phyloP scores from a whole-genome alignment of 1,140 invertebrate species.

The Neodiprion fabricii region DNA sequence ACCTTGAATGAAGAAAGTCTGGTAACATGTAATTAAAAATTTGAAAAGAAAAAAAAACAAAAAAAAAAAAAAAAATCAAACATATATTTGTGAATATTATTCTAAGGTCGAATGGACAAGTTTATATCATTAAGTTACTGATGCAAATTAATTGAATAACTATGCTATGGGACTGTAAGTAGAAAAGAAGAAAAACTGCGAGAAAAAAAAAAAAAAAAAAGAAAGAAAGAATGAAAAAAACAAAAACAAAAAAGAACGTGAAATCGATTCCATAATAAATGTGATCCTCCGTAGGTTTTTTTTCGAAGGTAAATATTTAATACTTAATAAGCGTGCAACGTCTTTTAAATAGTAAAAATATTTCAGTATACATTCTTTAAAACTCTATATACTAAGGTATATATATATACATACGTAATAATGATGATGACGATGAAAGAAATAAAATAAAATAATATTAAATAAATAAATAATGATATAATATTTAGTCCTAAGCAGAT shows the following conservation, averaged over 20 bases:
- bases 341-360: constrained; percentile 2
- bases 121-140: too few relatives aligned
- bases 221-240: constrained; percentile 16
- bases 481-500: neutral
- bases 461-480: neutral
- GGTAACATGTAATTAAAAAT: neutral
- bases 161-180: constrained; percentile 9
- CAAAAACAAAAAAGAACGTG: constrained; percentile 21
- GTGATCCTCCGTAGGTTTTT: constrained; percentile 1
- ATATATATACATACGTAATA: too few relatives aligned
- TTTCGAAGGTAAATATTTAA: constrained; percentile 6
- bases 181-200: constrained; percentile 17
- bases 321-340: neutral
- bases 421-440: neutral
- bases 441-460: neutral
- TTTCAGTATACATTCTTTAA: neutral
- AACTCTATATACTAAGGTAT: neutral
- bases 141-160: too few relatives aligned
- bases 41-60: neutral
- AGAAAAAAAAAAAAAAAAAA: constrained; percentile 20
- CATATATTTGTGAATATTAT: too few relatives aligned
- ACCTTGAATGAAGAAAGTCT: neutral
- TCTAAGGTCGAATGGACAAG: too few relatives aligned
- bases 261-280: constrained; percentile 29
- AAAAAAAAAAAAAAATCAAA: neutral